Conservation (phyloP, 1,140 invertebrate species). For the Solen grandis region DNA sequence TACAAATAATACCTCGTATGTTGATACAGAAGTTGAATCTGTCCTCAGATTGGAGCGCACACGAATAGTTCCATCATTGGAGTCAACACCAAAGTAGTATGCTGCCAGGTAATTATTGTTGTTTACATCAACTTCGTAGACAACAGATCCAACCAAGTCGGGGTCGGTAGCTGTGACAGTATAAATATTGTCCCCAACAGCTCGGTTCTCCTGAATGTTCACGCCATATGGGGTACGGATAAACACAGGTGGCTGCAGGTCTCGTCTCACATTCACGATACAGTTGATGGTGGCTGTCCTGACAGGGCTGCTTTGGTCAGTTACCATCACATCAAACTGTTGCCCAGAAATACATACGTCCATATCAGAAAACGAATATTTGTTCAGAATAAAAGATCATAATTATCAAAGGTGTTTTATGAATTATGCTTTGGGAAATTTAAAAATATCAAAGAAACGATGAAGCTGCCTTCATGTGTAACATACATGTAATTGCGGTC, state of each 20-base stretch:
- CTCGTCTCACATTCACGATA: slow-evolving; percentile 45
- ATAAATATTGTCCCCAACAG: slow-evolving; percentile 55
- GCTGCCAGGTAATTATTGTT: slow-evolving; percentile 62
- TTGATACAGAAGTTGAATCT: slow-evolving; percentile 42
- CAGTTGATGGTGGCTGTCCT: slow-evolving; percentile 35
- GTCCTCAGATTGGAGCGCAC: slow-evolving; percentile 54
- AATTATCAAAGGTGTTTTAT: too few species aligned
- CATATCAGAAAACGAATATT: background rate
- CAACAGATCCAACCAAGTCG: slow-evolving; percentile 81
- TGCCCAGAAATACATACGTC: background rate
- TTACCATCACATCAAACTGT: slow-evolving; percentile 59
- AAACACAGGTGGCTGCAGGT: slow-evolving; percentile 64
- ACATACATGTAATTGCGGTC: too few species aligned
- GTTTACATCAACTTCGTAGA: slow-evolving; percentile 47
- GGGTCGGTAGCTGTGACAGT: slow-evolving; percentile 75
- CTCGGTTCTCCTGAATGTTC: slow-evolving; percentile 55
- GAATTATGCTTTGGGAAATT: background rate
- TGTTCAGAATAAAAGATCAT: too few species aligned
- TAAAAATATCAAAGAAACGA: background rate
- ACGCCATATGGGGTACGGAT: slow-evolving; percentile 58
- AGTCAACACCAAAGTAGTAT: slow-evolving; percentile 64
- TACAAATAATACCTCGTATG: slow-evolving; percentile 11
- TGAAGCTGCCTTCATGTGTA: too few species aligned
- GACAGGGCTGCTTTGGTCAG: slow-evolving; percentile 52
- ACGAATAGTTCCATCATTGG: slow-evolving; percentile 55